Evolutionary conservation across 2,797 vertebrate genomes (phyloP).

Genomic region (Eidolon dupreanum): DNA sequence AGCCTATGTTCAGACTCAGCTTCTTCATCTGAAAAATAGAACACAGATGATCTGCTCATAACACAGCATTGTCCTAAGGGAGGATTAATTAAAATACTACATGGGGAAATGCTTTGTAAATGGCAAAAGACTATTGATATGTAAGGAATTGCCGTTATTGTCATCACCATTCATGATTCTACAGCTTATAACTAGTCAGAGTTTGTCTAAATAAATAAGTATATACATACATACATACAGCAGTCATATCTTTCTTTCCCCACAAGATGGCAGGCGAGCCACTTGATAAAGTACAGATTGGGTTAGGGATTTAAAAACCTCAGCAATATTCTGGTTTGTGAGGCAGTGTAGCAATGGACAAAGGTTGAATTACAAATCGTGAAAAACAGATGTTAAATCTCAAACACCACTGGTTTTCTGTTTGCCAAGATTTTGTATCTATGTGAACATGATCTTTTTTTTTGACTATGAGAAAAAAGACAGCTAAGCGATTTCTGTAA

Average conservation of each 20-base stretch:
- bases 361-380: background rate
- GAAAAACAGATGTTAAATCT: background rate
- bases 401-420: background rate
- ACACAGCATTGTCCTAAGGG: background rate
- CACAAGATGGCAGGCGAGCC: slow-evolving; percentile 70
- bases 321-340: background rate
- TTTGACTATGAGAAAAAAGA: background rate
- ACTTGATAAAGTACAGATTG: background rate
- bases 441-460: background rate
- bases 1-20: background rate
- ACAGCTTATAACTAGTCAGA: background rate
- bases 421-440: slow-evolving; percentile 1
- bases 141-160: background rate
- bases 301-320: background rate
- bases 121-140: background rate
- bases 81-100: background rate
- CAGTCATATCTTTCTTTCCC: background rate
- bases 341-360: background rate
- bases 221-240: background rate
- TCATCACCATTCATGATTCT: background rate
- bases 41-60: background rate
- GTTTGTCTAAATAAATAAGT: background rate
- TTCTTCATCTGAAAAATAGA: background rate
- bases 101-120: slow-evolving; percentile 10
- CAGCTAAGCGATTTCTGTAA: slow-evolving; percentile 20